Evolutionary conservation across 2,113 vertebrate genomes (phyloP), one percentile per base, ranked within the genome.

Genomic region (Cyanoramphus novaezelandiae): DNA sequence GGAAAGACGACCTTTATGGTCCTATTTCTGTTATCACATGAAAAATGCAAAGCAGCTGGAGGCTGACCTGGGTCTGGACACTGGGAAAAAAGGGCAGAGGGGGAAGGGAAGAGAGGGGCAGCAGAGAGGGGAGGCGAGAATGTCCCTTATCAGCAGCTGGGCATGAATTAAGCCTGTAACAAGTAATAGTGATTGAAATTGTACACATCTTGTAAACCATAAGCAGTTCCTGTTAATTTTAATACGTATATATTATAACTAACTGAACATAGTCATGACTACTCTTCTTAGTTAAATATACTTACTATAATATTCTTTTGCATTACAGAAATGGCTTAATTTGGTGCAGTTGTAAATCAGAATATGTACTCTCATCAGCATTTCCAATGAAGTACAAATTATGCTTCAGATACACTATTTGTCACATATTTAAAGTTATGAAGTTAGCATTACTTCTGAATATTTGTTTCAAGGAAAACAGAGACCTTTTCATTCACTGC

Each of bases 11-110:
- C 4, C 10, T 64, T 83, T 75, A 75, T 27, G 35, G 27, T 78
- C n/a, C 35, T 82, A 41, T 75, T 87, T 87, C 24, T 68, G 31
- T 86, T 65, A 90, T 80, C 44, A 83, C 44, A 44, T 7, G 57
- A 94, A 95, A 95, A 79, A 84, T 68, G 62, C 43, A 94, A 94
- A 90, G 82, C 55, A 76, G 60, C 68, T 78, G 75, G 46, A 92
- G 53, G 23, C 24, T 67, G 67, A 55, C 43, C 68, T 84, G 87
- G 53, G 81, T 84, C 44, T 89, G 84, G 72, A 82, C n/a, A 53
- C 25, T 74, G 53, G 60, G 31, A 16, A 78, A 82, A 85, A 91
- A 87, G 50, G n/a, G 77, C 69, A 81, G 64, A 86, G 60, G 86
- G 71, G 71, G 59, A 72, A 83, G 91, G 80, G 91, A 88, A 53